Evolutionary conservation across 2,113 vertebrate genomes (phyloP).

Genomic region (Ancistrus triradiatus): DNA sequence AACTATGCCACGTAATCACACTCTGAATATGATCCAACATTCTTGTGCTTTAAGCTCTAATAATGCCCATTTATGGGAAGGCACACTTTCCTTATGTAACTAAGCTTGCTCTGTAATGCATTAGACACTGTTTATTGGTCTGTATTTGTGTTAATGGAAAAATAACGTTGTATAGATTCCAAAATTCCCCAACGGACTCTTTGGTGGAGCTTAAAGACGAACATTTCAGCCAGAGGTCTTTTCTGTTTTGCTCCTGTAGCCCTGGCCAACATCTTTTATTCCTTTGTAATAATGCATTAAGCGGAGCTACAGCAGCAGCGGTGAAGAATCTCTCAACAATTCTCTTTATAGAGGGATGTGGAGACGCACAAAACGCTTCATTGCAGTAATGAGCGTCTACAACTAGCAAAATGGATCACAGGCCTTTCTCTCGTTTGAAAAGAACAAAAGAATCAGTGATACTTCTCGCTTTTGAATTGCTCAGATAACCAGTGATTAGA

Average conservation of each 20-base stretch:
- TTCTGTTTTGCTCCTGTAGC: conserved; percentile 40
- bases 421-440: conserved; percentile 59
- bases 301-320: conserved; percentile 53
- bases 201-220: conserved; percentile 36
- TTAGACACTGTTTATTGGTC: not conserved
- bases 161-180: conserved; percentile 21
- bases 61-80: not conserved
- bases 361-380: conserved; percentile 60
- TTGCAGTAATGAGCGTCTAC: conserved; percentile 64
- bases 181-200: conserved; percentile 42
- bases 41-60: no score
- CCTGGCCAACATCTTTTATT: conserved; percentile 53
- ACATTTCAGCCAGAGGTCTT: conserved; percentile 43
- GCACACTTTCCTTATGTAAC: not conserved
- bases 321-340: conserved; percentile 56
- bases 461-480: conserved; percentile 64
- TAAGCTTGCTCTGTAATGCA: conserved; percentile 16
- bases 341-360: conserved; percentile 65
- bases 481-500: conserved; percentile 57
- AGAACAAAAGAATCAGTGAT: conserved; percentile 65
- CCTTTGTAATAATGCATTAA: conserved; percentile 62
- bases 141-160: no score
- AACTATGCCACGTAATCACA: no score
- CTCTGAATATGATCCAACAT: no score
- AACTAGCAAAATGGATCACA: conserved; percentile 45